Percentiles rank a stretch among this genome's conserved stretches.
phyloP scores from a whole-genome alignment of 1,140 invertebrate genomes.

The Homarus americanus region DNA sequence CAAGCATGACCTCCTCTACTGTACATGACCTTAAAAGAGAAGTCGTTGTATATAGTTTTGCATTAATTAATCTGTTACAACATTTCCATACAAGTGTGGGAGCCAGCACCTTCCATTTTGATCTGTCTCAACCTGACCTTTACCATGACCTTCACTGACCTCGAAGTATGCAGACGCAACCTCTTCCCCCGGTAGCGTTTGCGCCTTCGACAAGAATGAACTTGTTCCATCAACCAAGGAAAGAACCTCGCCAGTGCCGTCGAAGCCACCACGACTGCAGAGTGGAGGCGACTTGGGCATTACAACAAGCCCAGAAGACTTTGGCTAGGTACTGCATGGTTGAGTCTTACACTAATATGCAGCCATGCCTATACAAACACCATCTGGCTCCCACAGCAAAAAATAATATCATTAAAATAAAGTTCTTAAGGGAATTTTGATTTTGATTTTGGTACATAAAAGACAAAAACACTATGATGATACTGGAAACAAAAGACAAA shows the following conservation, averaged over 20 bases:
- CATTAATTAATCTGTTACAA: neutral
- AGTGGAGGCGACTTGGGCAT: neutral
- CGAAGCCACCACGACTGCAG: neutral
- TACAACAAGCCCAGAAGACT: constrained; percentile 18
- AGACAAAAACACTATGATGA: neutral
- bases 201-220: neutral
- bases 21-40: neutral
- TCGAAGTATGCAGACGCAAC: constrained; percentile 27
- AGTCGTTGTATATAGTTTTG: too few species aligned
- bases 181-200: constrained; percentile 53
- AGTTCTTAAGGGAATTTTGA: too few species aligned
- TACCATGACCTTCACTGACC: neutral
- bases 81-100: neutral
- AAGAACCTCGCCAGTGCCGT: neutral
- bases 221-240: constrained; percentile 33
- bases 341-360: neutral
- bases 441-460: neutral
- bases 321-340: constrained; percentile 34
- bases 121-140: neutral
- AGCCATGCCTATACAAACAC: neutral
- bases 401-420: neutral
- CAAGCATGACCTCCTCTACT: neutral
- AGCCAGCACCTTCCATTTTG: neutral
- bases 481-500: neutral
- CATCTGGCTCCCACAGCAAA: neutral